These are phyloP conservation scores for Butorides virescens DNA, from an alignment of 2,113 vertebrate species.

Conservation along the genomic window DNA sequence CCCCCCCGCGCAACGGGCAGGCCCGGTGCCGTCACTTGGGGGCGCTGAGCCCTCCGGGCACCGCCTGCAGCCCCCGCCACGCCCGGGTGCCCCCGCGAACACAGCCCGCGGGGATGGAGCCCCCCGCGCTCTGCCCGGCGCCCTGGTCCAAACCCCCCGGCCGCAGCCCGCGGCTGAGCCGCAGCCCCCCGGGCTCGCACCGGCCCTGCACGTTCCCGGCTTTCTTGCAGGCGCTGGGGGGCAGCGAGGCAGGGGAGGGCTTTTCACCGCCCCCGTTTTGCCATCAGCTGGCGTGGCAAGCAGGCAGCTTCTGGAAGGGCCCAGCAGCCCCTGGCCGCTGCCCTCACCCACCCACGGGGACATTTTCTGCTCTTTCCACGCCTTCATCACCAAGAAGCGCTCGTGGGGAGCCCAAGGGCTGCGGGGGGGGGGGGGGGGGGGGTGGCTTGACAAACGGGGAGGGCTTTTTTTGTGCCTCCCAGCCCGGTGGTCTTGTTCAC, in stretches of 20 bases:
- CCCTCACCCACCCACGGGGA: neutral
- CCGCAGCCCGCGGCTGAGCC: neutral
- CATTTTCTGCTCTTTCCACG: neutral
- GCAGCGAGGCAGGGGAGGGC: neutral
- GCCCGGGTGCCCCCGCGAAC: neutral
- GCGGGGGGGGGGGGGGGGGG: neutral
- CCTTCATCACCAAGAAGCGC: neutral
- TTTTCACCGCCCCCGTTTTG: accelerated
- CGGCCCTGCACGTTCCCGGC: accelerated
- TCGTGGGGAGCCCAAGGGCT: neutral
- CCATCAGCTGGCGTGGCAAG: neutral
- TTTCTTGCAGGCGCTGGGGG: neutral
- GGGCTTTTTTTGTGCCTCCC: no score
- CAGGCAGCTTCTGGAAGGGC: neutral
- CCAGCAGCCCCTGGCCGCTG: neutral
- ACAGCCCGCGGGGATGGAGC: neutral
- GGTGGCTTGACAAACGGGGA: no score
- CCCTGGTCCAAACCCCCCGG: neutral
- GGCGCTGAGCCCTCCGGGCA: neutral
- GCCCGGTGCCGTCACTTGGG: neutral
- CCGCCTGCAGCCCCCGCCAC: neutral
- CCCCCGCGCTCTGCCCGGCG: neutral
- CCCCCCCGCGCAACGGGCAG: neutral
- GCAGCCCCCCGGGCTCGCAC: neutral
- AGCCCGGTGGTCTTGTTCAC: neutral